Percentiles rank a stretch among this genome's conserved stretches.
Evolutionary conservation across 2,888 invertebrate species (phyloP).

Genomic region (Resseliella maxima): DNA sequence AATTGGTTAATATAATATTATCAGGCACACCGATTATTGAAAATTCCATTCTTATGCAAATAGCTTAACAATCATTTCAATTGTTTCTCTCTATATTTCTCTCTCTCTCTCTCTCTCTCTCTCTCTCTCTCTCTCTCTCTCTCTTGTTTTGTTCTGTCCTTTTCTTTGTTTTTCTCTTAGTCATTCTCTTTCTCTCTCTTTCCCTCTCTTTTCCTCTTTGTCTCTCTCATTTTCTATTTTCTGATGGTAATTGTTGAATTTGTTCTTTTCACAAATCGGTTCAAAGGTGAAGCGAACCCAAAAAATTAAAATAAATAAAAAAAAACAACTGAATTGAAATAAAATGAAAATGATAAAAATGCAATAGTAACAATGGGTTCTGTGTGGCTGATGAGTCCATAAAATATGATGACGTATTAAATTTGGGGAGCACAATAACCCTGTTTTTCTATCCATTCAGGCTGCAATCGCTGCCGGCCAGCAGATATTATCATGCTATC

Average conservation of each 20-base stretch:
- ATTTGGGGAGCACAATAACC: slow-evolving; percentile 38
- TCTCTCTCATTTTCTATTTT: too few relatives aligned
- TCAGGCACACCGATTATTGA: too few relatives aligned
- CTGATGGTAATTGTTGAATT: background rate
- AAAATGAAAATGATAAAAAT: background rate
- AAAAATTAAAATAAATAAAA: background rate
- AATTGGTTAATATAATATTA: too few relatives aligned
- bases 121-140: too few relatives aligned
- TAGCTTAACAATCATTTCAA: background rate
- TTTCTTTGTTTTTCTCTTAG: too few relatives aligned
- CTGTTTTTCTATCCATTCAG: slow-evolving; percentile 18
- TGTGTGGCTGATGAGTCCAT: background rate
- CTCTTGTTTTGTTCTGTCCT: too few relatives aligned
- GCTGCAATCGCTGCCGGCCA: slow-evolving; percentile 21
- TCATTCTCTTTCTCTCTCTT: too few relatives aligned
- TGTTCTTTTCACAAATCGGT: background rate
- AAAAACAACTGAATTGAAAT: background rate
- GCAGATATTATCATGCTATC: slow-evolving; percentile 42
- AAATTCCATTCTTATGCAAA: background rate
- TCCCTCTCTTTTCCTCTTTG: too few relatives aligned
- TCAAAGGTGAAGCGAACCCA: background rate
- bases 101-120: too few relatives aligned
- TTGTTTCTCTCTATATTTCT: too few relatives aligned
- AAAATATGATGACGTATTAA: slow-evolving; percentile 45
- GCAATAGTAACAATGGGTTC: background rate